Conservation (phyloP, 2,888 invertebrate species). For the Salticus scenicus region DNA sequence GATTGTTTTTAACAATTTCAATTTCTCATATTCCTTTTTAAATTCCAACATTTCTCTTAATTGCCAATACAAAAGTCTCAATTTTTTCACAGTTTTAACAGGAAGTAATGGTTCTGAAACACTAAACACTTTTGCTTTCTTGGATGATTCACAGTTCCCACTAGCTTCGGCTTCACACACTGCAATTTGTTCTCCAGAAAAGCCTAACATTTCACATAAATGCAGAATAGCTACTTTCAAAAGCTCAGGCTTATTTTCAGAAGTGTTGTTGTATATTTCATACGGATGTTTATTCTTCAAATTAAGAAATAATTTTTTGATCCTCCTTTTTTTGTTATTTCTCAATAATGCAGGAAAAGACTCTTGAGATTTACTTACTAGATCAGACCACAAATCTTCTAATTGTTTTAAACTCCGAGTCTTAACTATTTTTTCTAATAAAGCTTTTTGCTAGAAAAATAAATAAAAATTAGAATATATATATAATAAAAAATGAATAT, state of each 20-base stretch:
- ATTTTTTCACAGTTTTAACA: background rate
- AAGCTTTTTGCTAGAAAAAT: background rate
- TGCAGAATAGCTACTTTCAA: no score
- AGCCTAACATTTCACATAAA: background rate
- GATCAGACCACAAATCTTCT: background rate
- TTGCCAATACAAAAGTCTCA: background rate
- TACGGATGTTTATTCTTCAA: background rate
- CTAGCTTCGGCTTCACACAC: background rate
- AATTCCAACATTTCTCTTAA: background rate
- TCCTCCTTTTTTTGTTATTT: background rate
- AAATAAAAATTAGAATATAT: no score
- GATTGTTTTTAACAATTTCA: background rate
- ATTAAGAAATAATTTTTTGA: background rate
- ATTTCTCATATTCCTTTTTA: background rate
- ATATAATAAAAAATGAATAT: no score
- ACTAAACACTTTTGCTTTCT: no score
- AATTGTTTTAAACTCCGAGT: background rate
- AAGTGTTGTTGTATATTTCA: no score
- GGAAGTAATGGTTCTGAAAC: background rate
- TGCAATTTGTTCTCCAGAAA: background rate
- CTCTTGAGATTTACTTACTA: background rate
- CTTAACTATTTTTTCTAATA: background rate
- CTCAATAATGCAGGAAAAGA: background rate
- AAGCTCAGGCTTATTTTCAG: background rate
- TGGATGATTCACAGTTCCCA: no score